Evolutionary conservation across 2,888 invertebrate species (phyloP).

Genomic region (Xestia ashworthii): DNA sequence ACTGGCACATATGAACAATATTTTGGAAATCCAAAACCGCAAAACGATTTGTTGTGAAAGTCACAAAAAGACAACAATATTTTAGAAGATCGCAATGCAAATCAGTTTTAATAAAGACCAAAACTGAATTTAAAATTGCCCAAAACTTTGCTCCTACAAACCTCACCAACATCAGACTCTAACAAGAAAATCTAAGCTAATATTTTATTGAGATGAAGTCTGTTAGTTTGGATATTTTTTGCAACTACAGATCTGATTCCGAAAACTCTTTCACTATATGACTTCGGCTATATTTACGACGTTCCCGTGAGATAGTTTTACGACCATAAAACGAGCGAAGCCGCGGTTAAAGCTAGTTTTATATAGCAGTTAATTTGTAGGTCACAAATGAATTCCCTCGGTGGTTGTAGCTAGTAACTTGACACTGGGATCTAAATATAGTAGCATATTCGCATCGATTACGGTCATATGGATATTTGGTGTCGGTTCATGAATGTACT

Average conservation of each 20-base stretch:
- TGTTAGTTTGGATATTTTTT: background rate
- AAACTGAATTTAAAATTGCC: background rate
- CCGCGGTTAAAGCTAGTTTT: slow-evolving; percentile 29
- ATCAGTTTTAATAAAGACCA: background rate
- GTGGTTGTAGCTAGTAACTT: slow-evolving; percentile 70
- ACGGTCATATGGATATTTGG: slow-evolving; percentile 64
- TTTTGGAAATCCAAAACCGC: background rate
- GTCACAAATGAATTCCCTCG: slow-evolving; percentile 68
- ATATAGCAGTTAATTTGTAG: slow-evolving; percentile 67
- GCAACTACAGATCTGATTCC: background rate
- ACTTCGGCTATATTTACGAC: background rate
- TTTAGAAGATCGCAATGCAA: background rate
- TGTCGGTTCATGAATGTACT: slow-evolving; percentile 42
- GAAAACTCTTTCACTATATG: background rate
- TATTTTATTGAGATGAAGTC: background rate
- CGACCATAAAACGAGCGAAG: background rate
- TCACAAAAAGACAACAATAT: background rate
- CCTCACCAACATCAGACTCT: background rate
- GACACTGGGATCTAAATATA: slow-evolving; percentile 71
- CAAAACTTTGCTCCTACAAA: background rate
- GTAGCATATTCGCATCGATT: slow-evolving; percentile 67
- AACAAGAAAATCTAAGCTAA: slow-evolving; percentile 55
- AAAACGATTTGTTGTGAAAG: background rate
- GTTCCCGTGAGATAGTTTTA: slow-evolving; percentile 11
- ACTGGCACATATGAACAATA: background rate